Evolutionary conservation across 2,797 vertebrate species (phyloP).

Genomic region (Micropoecilia bifurca): DNA sequence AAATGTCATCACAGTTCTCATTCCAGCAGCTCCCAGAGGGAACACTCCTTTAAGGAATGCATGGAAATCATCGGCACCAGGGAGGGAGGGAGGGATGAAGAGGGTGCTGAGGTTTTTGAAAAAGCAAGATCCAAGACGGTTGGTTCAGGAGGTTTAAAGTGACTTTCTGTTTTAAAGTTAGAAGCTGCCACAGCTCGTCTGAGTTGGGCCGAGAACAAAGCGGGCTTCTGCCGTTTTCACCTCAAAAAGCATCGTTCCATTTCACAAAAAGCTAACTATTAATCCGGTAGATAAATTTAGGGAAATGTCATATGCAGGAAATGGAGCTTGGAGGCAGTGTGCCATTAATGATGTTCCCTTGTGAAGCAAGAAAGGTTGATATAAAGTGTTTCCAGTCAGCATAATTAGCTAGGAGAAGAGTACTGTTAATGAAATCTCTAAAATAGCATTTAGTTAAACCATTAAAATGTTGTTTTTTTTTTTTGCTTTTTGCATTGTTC

Average conservation of each 20-base stretch:
- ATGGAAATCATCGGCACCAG: background rate
- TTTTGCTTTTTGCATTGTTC: background rate
- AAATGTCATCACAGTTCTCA: constrained; percentile 63
- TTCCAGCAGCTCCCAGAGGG: constrained; percentile 57
- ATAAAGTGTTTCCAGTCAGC: background rate
- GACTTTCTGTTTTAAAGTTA: background rate
- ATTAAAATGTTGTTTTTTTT: background rate
- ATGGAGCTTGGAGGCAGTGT: background rate
- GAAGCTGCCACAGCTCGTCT: background rate
- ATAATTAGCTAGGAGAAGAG: background rate
- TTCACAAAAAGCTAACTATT: background rate
- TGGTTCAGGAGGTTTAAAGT: background rate
- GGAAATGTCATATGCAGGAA: background rate
- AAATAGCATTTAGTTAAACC: background rate
- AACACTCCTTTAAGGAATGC: constrained; percentile 13
- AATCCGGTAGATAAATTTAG: background rate
- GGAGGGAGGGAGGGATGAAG: background rate
- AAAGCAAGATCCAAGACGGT: background rate
- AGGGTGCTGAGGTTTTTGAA: background rate
- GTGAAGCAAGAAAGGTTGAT: background rate
- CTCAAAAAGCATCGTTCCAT: background rate
- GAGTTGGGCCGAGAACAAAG: background rate
- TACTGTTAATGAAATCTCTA: background rate
- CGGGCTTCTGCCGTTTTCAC: background rate
- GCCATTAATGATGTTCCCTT: background rate